Percentiles rank a stretch among this genome's conserved stretches.
Evolutionary conservation across 1,140 invertebrate species (phyloP).

Genomic region (Drosophila grimshawi): DNA sequence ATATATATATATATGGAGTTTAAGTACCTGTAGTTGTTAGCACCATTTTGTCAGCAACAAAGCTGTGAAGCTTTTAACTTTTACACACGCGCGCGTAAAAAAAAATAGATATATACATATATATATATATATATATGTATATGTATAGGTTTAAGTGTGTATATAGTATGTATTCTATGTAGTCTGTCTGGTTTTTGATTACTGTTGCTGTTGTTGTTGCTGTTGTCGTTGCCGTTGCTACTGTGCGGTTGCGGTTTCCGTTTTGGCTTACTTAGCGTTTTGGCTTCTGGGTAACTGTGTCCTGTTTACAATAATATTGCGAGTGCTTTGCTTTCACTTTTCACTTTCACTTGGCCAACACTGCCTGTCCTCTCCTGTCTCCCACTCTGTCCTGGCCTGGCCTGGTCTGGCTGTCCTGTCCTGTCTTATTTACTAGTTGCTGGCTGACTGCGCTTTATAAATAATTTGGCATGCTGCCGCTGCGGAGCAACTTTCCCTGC

Average conservation of each 20-base stretch:
- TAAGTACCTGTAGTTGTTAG: conserved; percentile 75
- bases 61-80: conserved; percentile 48
- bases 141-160: neutral
- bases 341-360: neutral
- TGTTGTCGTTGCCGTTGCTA: conserved; percentile 9
- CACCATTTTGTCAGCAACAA: conserved; percentile 61
- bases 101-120: conserved; percentile 6
- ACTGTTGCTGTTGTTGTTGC: neutral
- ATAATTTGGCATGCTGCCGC: conserved; percentile 62
- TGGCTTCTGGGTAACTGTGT: neutral
- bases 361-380: neutral
- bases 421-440: conserved; percentile 66
- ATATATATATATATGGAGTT: neutral
- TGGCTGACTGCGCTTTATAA: conserved; percentile 53
- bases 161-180: conserved; percentile 22
- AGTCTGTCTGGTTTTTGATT: conserved; percentile 23
- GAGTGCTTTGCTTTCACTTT: conserved; percentile 4
- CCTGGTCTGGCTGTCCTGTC: neutral
- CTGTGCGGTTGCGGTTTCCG: conserved; percentile 9
- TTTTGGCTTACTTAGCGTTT: conserved; percentile 22
- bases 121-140: conserved; percentile 5
- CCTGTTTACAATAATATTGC: conserved; percentile 28
- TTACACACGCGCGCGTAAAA: conserved; percentile 51
- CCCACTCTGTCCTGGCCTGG: neutral
- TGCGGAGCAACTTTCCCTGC: conserved; percentile 37